Conservation (phyloP, 2,113 vertebrate genomes). For the Onychostruthus taczanowskii region DNA sequence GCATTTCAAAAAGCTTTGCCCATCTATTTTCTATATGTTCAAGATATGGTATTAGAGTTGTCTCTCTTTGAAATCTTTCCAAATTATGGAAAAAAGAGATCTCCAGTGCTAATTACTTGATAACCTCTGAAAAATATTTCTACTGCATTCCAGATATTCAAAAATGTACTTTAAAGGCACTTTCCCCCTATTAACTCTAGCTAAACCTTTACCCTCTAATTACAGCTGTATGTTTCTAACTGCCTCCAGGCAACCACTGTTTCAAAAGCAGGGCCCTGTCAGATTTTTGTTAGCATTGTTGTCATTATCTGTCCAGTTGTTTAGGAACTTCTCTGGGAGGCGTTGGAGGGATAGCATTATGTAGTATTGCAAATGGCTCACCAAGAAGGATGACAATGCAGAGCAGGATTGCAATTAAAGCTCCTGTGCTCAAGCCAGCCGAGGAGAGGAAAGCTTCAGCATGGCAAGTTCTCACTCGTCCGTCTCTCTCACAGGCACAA, state of each 20-base stretch:
- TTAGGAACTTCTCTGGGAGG: not conserved
- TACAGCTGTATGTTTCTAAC: slow-evolving; percentile 8
- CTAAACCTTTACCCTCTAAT: not conserved
- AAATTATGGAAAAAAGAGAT: not conserved
- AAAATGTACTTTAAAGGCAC: slow-evolving; percentile 1
- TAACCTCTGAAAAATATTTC: not conserved
- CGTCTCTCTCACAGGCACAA: slow-evolving; percentile 86
- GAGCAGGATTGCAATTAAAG: slow-evolving; percentile 94
- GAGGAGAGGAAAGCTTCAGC: slow-evolving; percentile 92
- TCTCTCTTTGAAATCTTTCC: slow-evolving; percentile 22
- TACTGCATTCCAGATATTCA: not conserved
- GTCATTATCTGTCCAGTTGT: too few species aligned
- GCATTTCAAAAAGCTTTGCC: not conserved
- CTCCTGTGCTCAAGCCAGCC: slow-evolving; percentile 93
- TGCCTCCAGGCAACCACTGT: not conserved
- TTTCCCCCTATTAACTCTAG: slow-evolving; percentile 1
- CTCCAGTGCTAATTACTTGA: not conserved
- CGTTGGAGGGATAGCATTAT: not conserved
- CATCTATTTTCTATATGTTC: not conserved
- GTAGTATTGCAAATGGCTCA: slow-evolving; percentile 61
- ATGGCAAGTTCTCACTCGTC: slow-evolving; percentile 85
- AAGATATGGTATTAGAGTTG: not conserved
- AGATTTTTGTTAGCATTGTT: not conserved
- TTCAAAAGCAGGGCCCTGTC: not conserved
- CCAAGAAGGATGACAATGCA: slow-evolving; percentile 95